phyloP scores from a whole-genome alignment of 2,113 vertebrate species.

The Triplophysa dalaica region DNA sequence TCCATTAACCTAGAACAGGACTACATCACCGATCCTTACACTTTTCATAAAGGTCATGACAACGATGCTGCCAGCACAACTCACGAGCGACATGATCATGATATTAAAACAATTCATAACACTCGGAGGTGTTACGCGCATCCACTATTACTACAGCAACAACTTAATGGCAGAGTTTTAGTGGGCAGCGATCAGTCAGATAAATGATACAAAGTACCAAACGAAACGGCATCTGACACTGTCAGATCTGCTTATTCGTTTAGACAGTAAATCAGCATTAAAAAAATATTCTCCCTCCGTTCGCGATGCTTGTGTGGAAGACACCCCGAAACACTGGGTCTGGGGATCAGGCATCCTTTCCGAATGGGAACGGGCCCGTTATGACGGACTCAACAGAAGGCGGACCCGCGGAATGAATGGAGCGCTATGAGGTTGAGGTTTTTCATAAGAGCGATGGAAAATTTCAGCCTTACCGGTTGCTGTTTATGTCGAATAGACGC shows the following conservation, averaged over 20 bases:
- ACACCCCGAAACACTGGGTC: slow-evolving; percentile 2
- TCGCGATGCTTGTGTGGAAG: not conserved
- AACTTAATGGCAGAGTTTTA: slow-evolving; percentile 19
- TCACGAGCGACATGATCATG: not conserved
- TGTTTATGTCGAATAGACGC: slow-evolving; percentile 68
- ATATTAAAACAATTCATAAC: not conserved
- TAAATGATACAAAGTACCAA: not conserved
- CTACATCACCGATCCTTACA: not conserved
- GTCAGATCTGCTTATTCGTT: not conserved
- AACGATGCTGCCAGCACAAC: not conserved
- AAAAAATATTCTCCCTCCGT: not conserved
- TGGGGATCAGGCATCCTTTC: slow-evolving; percentile 20
- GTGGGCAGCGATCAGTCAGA: slow-evolving; percentile 15
- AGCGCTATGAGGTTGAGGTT: not conserved
- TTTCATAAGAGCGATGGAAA: not conserved
- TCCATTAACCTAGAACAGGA: too few species aligned
- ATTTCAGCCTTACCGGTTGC: slow-evolving; percentile 68
- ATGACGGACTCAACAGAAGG: not conserved
- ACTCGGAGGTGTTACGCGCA: not conserved
- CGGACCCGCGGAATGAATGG: slow-evolving; percentile 30
- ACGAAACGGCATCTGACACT: not conserved
- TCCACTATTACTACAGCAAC: not conserved
- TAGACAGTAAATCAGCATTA: not conserved
- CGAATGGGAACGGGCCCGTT: slow-evolving; percentile 34
- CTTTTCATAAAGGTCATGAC: slow-evolving; percentile 8